Base-by-base conservation (phyloP, 1,140 invertebrate species). In the Nephila pilipes region DNA sequence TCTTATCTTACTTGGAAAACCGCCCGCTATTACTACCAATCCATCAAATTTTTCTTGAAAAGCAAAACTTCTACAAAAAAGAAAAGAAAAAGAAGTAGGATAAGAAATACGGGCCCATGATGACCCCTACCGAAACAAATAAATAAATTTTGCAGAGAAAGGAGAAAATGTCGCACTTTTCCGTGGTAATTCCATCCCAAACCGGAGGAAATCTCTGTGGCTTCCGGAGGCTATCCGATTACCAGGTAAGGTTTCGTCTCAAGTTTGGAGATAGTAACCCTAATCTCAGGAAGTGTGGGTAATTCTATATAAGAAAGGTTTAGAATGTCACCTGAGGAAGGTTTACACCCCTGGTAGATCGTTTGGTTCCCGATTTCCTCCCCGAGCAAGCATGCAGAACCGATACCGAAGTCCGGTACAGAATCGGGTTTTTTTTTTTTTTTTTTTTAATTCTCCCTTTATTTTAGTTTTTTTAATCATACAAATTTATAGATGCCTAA, bases 161-260 rank as follows among this genome's bases (percentile, higher is more conserved):
- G 38, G 38, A 80, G 29, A 80, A 87, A 83, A 83, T 46, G 85
- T 87, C 18, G 25, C 25, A 87, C 55, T 60, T 60, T 69, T 55
- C 81, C 20, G 6, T n/a, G 16, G 85, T 69, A 88, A 88, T 36
- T 75, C 57, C 85, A 60, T 87, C 58, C 58, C 12, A 32, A 32
- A 69, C n/a, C 65, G 18, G 54, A 36, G 36, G 85, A 20, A 83
- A 55, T 83, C 38, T 83, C 80, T 25, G 38, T 38, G 57, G 75
- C 79, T 91, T 91, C 79, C 89, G 89, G 89, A 60, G 29, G 32
- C 20, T 58, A 83, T 91, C 89, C 65, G 55, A 55, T 91, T 36
- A 69, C 89, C 89, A 60, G 89, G 89, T 91, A 91, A 81, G 65
- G 89, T 91, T 91, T 81, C 87, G 60, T 57, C 89, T 87, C 60